Evolutionary conservation across 2,888 invertebrate genomes (phyloP), one percentile per base, ranked within the genome.

Genomic region (Melieria crassipennis): DNA sequence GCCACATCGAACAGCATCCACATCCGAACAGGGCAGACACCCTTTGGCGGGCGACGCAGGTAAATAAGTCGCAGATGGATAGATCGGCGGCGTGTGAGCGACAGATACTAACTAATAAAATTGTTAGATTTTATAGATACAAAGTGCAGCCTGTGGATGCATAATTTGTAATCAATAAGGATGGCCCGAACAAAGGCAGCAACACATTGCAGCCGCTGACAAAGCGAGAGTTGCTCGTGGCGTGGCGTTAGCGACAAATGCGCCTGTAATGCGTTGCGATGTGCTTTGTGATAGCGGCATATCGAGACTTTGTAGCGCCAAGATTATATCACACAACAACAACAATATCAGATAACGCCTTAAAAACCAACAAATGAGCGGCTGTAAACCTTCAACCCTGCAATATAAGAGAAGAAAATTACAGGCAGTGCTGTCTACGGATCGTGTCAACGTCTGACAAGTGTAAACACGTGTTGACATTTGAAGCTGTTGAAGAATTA

Each of bases 91-190:
- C n/a, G 16, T 52, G 11, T 45, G 16, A 16, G 52, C 50, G 45
- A 61, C 45, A 63, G 42, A 47, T 69, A 63, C 48, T 61, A 70
- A 65, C 46, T 70, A 70, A 70, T 70, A 70, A 70, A 62, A 60
- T 47, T 70, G 70, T 70, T 58, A 65, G 65, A 70, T 70, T 48
- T 48, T 42, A 56, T 10, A 69, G 46, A 69, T 52, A 66, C 13
- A 43, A 30, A 16, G 7, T 58, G 42, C 4, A 13, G 3, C 6
- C 6, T 52, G 7, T 50, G 50, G 5, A 9, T 30, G 30, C n/a
- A 30, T 60, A 70, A 70, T 60, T 70, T 70, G 65, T 70, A 65
- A 70, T 70, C 48, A 70, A 70, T 70, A 70, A 60, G 9, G 64
- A 57, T 50, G 50, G 58, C 61, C 52, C n/a, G 67, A 67, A 67